Percentiles rank a stretch among this genome's conserved stretches.
Conservation (phyloP, 2,888 invertebrate species). For the Pseudolycoriella hygida region DNA sequence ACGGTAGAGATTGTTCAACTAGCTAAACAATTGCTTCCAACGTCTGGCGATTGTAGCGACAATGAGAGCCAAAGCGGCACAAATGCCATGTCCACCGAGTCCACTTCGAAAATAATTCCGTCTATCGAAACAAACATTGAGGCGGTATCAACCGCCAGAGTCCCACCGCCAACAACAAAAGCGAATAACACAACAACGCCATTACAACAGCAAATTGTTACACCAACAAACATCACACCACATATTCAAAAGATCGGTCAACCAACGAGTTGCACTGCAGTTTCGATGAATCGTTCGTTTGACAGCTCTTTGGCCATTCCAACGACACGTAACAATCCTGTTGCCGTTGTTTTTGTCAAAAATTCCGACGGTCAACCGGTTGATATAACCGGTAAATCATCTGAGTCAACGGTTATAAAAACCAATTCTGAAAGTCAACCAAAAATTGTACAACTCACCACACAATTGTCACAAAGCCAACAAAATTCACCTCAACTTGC, state of each 20-base stretch:
- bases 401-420: not conserved
- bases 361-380: no score
- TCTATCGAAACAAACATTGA: not conserved
- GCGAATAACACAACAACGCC: not conserved
- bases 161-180: not conserved
- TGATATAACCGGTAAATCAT: not conserved
- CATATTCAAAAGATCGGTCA: not conserved
- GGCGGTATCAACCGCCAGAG: not conserved
- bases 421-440: not conserved
- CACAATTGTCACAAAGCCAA: not conserved
- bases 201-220: not conserved
- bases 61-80: not conserved
- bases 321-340: not conserved
- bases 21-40: not conserved
- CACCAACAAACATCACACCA: not conserved
- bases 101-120: not conserved
- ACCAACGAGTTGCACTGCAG: not conserved
- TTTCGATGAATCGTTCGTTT: not conserved
- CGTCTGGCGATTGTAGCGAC: not conserved
- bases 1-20: conserved; percentile 1
- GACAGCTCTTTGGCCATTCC: not conserved
- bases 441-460: not conserved
- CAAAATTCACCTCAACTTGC: not conserved
- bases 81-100: not conserved
- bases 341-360: no score